Conservation (phyloP, 2,888 invertebrate species). For the Plebejus anna region DNA sequence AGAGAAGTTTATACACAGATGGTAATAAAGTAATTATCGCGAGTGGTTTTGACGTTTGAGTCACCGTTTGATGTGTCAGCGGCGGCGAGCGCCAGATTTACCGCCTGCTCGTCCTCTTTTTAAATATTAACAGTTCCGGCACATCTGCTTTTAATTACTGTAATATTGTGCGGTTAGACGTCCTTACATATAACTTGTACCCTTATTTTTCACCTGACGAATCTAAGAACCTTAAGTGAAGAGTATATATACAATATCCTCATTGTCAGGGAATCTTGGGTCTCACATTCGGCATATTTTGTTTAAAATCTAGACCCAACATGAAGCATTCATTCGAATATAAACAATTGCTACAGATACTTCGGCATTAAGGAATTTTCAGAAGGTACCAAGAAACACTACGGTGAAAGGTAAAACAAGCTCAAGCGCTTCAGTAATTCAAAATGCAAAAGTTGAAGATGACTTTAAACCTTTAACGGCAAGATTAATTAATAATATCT, state of each 20-base stretch:
- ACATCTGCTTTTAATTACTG: conserved; percentile 24
- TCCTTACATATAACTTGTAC: not conserved
- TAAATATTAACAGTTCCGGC: conserved; percentile 27
- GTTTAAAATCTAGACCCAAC: too few relatives aligned
- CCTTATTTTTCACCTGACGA: not conserved
- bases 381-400: too few relatives aligned
- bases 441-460: not conserved
- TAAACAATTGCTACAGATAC: too few relatives aligned
- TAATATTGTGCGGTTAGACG: conserved; percentile 9
- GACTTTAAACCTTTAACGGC: not conserved
- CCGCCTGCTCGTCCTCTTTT: conserved; percentile 31
- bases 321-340: too few relatives aligned
- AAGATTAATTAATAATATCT: too few relatives aligned
- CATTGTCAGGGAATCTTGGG: too few relatives aligned
- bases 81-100: conserved; percentile 45
- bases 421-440: not conserved
- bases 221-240: not conserved
- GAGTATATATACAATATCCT: not conserved
- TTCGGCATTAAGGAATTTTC: too few relatives aligned
- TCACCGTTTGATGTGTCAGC: conserved; percentile 44
- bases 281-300: too few relatives aligned
- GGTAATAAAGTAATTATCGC: conserved; percentile 15
- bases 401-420: not conserved
- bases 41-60: conserved; percentile 9
- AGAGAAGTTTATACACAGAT: not conserved